These are phyloP conservation scores for Chauna torquata DNA, from an alignment of 2,113 vertebrate genomes.

Conservation along the genomic window DNA sequence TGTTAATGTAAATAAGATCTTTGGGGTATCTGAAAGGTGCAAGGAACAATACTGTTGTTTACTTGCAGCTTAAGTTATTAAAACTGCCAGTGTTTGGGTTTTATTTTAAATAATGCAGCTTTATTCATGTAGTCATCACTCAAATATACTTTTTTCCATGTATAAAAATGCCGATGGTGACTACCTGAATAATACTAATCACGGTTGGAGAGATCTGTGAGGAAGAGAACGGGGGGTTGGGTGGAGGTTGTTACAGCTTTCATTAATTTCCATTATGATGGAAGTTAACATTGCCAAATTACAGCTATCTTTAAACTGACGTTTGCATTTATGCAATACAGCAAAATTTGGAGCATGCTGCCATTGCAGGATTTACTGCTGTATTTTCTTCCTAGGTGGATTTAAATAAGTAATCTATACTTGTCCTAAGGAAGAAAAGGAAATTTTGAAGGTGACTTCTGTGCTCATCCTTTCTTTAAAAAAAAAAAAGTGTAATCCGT, in stretches of 20 bases:
- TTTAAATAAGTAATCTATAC: background rate
- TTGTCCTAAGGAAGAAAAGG: background rate
- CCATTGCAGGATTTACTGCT: background rate
- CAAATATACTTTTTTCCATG: background rate
- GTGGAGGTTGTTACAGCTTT: background rate
- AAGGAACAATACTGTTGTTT: background rate
- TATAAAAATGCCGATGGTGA: background rate
- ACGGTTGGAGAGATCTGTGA: background rate
- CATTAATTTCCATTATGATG: background rate
- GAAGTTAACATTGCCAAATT: background rate
- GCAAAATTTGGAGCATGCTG: background rate
- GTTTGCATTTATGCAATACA: background rate
- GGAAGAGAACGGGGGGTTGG: background rate
- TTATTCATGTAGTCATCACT: background rate
- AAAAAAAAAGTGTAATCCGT: background rate
- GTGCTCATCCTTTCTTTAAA: background rate
- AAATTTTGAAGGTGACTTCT: background rate
- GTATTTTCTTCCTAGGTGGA: background rate
- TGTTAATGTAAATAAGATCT: background rate
- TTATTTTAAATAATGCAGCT: background rate
- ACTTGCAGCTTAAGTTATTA: background rate
- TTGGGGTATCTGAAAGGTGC: background rate
- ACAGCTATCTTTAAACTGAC: background rate
- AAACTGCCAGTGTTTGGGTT: background rate
- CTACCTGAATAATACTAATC: background rate